Percentiles rank a stretch among this genome's conserved stretches.
Conservation (phyloP, 2,797 vertebrate species). For the Clarias laeviceps region DNA sequence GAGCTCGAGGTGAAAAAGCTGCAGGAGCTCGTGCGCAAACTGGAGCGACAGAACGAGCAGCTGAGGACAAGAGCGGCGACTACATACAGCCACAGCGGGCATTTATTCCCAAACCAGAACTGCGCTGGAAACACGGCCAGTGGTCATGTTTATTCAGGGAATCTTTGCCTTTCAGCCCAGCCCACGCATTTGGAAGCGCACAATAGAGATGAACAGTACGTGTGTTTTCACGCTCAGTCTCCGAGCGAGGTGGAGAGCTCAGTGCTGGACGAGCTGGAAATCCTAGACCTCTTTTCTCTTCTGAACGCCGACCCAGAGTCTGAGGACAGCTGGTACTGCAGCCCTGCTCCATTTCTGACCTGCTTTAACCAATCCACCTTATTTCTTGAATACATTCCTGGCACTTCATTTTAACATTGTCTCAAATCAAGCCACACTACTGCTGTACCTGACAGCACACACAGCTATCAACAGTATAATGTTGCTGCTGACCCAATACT, state of each 20-base stretch:
- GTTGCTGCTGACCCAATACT: not conserved
- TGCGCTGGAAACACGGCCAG: constrained; percentile 55
- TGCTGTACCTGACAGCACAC: not conserved
- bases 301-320: constrained; percentile 70
- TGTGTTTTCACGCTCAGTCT: constrained; percentile 84
- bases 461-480: not conserved
- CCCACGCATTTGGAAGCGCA: constrained; percentile 64
- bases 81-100: constrained; percentile 73
- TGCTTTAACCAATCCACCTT: not conserved
- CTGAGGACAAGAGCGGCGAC: constrained; percentile 84
- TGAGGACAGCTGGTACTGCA: constrained; percentile 84
- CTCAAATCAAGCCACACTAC: not conserved
- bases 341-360: constrained; percentile 35
- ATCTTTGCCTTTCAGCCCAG: constrained; percentile 72
- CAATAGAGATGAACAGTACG: constrained; percentile 73
- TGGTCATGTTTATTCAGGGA: constrained; percentile 61
- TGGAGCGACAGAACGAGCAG: constrained; percentile 95
- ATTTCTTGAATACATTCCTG: not conserved
- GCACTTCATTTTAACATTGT: not conserved
- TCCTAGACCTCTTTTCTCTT: constrained; percentile 81
- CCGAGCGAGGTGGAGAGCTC: constrained; percentile 62
- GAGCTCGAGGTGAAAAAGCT: constrained; percentile 97
- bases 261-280: constrained; percentile 87
- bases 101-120: constrained; percentile 65
- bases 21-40: constrained; percentile 90